Percentiles rank a stretch among this genome's conserved stretches.
Evolutionary conservation across 2,113 vertebrate genomes (phyloP).

Genomic region (Mustela nigripes): DNA sequence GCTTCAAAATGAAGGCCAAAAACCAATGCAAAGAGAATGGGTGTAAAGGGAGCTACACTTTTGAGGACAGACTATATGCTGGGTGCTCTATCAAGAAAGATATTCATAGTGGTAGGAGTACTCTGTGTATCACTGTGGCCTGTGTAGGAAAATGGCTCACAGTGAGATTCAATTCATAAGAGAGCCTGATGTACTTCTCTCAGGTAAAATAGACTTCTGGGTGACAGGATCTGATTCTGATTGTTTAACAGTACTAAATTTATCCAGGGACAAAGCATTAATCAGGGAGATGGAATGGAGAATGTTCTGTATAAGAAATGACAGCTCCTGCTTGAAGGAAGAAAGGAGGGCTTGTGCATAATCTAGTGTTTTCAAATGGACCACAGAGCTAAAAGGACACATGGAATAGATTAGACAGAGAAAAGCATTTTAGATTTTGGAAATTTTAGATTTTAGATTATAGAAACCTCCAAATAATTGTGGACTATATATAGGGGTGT

Average conservation of each 20-base stretch:
- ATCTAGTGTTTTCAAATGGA: slow-evolving; percentile 65
- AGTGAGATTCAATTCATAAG: not conserved
- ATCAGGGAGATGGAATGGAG: slow-evolving; percentile 62
- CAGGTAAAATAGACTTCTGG: not conserved
- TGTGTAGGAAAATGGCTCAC: not conserved
- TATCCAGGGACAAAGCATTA: slow-evolving; percentile 68
- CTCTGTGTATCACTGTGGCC: not conserved
- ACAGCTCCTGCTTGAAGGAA: slow-evolving; percentile 62
- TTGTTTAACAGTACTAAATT: slow-evolving; percentile 62
- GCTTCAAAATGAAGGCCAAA: not conserved
- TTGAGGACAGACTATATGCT: not conserved
- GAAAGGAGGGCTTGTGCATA: slow-evolving; percentile 48
- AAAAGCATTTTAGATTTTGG: slow-evolving; percentile 5
- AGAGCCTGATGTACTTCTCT: not conserved
- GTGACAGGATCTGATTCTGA: not conserved
- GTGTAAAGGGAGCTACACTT: not conserved
- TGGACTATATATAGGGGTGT: not conserved
- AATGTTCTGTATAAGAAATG: slow-evolving; percentile 69
- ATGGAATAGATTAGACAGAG: slow-evolving; percentile 18
- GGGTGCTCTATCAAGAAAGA: not conserved
- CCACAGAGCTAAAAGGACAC: slow-evolving; percentile 47
- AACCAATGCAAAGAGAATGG: not conserved
- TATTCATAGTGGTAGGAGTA: not conserved
- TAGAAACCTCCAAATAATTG: not conserved
- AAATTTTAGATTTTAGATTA: not conserved